Conservation (phyloP, 2,797 vertebrate species). For the Stomatorhinus walkeri region DNA sequence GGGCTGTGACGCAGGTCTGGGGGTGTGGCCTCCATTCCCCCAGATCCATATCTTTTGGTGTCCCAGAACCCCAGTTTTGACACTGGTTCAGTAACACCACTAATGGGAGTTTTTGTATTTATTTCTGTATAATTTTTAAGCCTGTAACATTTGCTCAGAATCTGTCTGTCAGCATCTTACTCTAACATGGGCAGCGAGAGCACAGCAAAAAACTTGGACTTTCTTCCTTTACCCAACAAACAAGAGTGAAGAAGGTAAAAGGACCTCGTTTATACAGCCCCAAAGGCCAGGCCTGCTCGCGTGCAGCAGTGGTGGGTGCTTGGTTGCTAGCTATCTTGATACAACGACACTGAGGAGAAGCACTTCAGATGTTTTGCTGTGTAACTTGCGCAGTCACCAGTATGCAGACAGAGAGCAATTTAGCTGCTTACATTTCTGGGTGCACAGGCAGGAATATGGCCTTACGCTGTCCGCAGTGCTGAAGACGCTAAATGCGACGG, state of each 20-base stretch:
- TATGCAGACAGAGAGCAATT: not conserved
- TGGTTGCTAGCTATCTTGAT: not conserved
- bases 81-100: not conserved
- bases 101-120: not conserved
- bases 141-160: not conserved
- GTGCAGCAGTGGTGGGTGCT: not conserved
- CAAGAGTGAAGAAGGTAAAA: not conserved
- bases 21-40: not conserved
- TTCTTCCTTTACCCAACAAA: not conserved
- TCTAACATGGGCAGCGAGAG: not conserved
- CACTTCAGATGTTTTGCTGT: not conserved
- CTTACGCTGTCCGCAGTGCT: not conserved
- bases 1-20: not conserved
- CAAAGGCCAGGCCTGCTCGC: not conserved
- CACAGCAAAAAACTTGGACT: not conserved
- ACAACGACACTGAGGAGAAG: not conserved
- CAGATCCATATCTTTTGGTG: not conserved
- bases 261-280: not conserved
- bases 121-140: not conserved
- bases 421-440: not conserved
- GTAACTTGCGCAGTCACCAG: not conserved
- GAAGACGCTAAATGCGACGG: not conserved
- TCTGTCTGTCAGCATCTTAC: not conserved
- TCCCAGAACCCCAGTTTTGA: not conserved
- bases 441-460: not conserved